Conservation (phyloP, 2,888 invertebrate genomes). For the Laspeyria flexula region DNA sequence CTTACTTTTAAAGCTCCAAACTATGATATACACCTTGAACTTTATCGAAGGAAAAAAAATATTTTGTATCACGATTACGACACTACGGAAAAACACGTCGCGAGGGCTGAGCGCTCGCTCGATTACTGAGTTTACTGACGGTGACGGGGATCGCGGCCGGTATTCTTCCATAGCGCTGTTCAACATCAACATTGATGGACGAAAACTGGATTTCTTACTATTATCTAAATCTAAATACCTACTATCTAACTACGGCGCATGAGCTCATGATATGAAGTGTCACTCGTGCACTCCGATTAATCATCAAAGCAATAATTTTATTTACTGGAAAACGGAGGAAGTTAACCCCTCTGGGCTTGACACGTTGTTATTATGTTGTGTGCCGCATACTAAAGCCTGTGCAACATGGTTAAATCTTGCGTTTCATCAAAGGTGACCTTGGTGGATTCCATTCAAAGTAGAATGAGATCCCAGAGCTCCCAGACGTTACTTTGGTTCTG, state of each 20-base stretch:
- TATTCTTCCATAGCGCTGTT: constrained; percentile 16
- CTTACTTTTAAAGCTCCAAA: not conserved
- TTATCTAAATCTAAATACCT: not conserved
- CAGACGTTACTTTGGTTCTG: too few relatives aligned
- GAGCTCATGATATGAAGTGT: not conserved
- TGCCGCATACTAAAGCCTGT: too few relatives aligned
- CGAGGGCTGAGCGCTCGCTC: constrained; percentile 37
- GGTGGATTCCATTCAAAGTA: too few relatives aligned
- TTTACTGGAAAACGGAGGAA: too few relatives aligned
- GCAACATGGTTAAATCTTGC: too few relatives aligned
- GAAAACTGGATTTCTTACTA: not conserved
- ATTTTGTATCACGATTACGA: not conserved
- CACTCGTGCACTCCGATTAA: too few relatives aligned
- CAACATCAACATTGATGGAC: constrained; percentile 1
- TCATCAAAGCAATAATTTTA: too few relatives aligned
- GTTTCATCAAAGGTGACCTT: too few relatives aligned
- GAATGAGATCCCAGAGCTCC: too few relatives aligned
- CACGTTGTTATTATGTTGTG: too few relatives aligned
- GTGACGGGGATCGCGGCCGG: constrained; percentile 12
- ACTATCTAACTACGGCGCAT: not conserved
- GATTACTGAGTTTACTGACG: constrained; percentile 18
- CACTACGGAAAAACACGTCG: constrained; percentile 28
- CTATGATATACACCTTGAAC: not conserved
- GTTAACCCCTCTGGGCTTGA: too few relatives aligned
- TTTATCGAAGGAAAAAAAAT: not conserved